These are phyloP conservation scores for Heteromyza rotundicornis DNA, from an alignment of 2,888 invertebrate genomes.

Conservation along the genomic window DNA sequence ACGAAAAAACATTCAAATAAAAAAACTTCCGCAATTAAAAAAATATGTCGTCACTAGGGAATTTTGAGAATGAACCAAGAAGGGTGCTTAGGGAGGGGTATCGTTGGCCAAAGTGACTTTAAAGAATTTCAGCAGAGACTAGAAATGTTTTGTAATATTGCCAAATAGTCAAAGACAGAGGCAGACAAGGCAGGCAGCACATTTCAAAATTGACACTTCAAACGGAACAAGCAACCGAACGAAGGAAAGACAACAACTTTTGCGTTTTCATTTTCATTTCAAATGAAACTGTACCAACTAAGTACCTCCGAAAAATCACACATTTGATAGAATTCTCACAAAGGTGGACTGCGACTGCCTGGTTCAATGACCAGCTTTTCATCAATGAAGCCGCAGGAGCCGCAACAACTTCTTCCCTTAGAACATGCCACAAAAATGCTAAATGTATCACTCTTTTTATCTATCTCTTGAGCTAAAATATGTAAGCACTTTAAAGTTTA, in stretches of 20 bases:
- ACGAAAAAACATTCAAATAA: not conserved
- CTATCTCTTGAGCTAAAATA: no score
- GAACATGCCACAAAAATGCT: no score
- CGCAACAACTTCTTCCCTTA: no score
- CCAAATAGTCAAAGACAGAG: not conserved
- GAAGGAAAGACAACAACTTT: not conserved
- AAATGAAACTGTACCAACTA: no score
- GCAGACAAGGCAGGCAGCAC: not conserved
- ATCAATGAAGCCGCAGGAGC: not conserved
- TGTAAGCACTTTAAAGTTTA: no score
- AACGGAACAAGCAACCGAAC: not conserved
- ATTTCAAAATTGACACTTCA: slow-evolving; percentile 16
- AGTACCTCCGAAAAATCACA: no score
- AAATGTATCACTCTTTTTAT: no score
- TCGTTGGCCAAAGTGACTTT: not conserved
- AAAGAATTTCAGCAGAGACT: slow-evolving; percentile 1
- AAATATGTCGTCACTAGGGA: not conserved
- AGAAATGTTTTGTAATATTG: not conserved
- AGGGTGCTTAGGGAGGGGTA: not conserved
- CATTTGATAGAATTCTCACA: no score
- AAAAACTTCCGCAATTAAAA: slow-evolving; percentile 10
- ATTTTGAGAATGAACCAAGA: not conserved
- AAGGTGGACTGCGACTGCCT: not conserved
- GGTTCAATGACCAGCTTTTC: slow-evolving; percentile 18
- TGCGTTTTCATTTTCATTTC: no score